Base-by-base conservation (phyloP, 1,140 invertebrate genomes). In the Calliopsis andreniformis region DNA sequence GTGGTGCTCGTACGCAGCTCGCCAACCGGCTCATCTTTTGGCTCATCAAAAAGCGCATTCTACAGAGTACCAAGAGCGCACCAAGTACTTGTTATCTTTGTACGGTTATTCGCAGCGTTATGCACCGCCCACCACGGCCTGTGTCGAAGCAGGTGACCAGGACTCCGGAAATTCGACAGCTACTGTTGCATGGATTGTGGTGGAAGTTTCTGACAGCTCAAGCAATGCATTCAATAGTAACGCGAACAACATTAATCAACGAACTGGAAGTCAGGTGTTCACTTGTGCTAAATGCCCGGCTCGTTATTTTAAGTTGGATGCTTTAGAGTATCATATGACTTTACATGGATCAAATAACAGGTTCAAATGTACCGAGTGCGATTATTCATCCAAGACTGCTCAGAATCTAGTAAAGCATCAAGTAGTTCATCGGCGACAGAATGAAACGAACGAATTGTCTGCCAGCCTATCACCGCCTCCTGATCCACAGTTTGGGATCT, bases 301-400 rank as follows among this genome's bases (percentile, higher is more conserved):
- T 16, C 93, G 94, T 82, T 95, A 96, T 84, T 93, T 95, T 80
- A 94, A 96, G 91, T 90, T 93, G 69, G 93, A 95, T 62, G 94
- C 95, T 61, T 89, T 97, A 61, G 94, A 94, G 66, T 96, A 96
- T 85, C 96, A 97, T 80, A 92, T 94, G 85, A 94, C 94, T 8
- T 88, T 96, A 56, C 95, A 96, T 72, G 95, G 95, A 0, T 94
- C 95, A 1, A 93, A 94, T 23, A 95, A 94, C 28, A 93, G 94
- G 23, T 94, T 95, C 85, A 95, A 95, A 76, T 98, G 97, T 86
- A 94, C 94, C n/a, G 94, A 95, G 77, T 98, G 97, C 90, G 95
- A 96, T 86, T 98, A 97, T 89, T 94, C 95, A 35, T 96, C 96
- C 0, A 96, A 95, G 84, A 96, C 96, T 10, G 93, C 94, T 20